Evolutionary conservation across 1,140 invertebrate species (phyloP).

Genomic region (Lamellibrachia luymesi): DNA sequence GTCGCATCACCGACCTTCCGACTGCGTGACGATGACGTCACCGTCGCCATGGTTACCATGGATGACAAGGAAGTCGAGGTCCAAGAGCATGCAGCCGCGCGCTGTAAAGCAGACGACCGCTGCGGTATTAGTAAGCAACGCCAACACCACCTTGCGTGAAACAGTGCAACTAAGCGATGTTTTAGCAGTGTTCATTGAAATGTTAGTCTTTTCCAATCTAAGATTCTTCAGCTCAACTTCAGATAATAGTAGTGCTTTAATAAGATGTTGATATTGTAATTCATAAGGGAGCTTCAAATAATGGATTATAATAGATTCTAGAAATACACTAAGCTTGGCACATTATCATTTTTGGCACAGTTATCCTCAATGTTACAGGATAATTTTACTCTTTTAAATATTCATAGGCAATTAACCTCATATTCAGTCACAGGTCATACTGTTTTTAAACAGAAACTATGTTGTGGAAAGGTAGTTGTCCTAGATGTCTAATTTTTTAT

Average conservation of each 20-base stretch:
- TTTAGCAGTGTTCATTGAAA: background rate
- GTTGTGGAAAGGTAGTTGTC: too few relatives aligned
- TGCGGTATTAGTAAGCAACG: background rate
- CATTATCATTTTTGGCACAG: background rate
- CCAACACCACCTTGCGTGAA: background rate
- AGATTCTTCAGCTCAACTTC: background rate
- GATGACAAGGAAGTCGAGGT: constrained; percentile 20
- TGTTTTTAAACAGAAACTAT: too few relatives aligned
- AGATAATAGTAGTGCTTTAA: background rate
- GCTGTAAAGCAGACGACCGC: constrained; percentile 17
- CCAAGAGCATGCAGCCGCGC: constrained; percentile 1
- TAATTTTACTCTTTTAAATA: background rate
- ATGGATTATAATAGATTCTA: background rate
- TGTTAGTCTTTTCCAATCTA: background rate
- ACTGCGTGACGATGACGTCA: background rate
- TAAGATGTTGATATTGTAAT: background rate
- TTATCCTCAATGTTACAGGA: background rate
- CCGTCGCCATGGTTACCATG: constrained; percentile 3
- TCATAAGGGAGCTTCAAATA: background rate
- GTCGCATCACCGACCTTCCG: background rate
- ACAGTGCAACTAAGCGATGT: constrained; percentile 9
- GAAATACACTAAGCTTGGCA: too few relatives aligned
- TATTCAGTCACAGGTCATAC: too few relatives aligned
- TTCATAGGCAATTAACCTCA: too few relatives aligned
- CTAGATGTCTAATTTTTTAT: too few relatives aligned